Conservation (phyloP, 2,797 vertebrate species). For the Lutjanus argentimaculatus region DNA sequence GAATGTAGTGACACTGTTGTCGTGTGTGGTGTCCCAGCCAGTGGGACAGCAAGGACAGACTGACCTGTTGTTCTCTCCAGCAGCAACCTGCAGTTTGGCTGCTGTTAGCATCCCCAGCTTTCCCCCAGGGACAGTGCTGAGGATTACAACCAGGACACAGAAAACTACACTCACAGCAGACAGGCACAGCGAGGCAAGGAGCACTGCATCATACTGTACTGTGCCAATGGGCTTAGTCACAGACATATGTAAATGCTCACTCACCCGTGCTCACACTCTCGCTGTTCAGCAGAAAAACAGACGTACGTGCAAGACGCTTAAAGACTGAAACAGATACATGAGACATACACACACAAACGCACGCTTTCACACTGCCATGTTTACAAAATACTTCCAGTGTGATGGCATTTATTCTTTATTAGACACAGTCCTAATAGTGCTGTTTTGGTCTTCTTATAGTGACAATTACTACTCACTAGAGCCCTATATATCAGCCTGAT, state of each 20-base stretch:
- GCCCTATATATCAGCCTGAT: too few species aligned
- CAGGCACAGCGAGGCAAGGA: constrained; percentile 27
- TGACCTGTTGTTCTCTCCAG: constrained; percentile 62
- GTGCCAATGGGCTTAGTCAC: constrained; percentile 63
- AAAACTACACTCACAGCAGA: constrained; percentile 42
- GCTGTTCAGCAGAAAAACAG: constrained; percentile 42
- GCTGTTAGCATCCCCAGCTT: constrained; percentile 50
- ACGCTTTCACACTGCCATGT: not conserved
- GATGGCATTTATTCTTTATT: not conserved
- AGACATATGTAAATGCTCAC: constrained; percentile 59
- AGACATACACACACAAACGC: constrained; percentile 1
- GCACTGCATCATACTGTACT: constrained; percentile 50
- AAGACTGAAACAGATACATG: constrained; percentile 21
- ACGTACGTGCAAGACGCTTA: constrained; percentile 9
- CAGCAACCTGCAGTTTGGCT: constrained; percentile 57
- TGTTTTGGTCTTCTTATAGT: not conserved
- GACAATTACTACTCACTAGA: not conserved
- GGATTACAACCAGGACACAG: constrained; percentile 69
- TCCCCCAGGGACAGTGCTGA: constrained; percentile 40
- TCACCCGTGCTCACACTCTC: constrained; percentile 32
- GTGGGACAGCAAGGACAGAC: constrained; percentile 41
- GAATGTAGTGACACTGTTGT: constrained; percentile 6
- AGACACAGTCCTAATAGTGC: not conserved
- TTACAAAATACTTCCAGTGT: too few species aligned
- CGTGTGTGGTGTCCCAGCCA: not conserved